Base-by-base conservation (phyloP, 2,113 vertebrate genomes). In the Peromyscus leucopus region DNA sequence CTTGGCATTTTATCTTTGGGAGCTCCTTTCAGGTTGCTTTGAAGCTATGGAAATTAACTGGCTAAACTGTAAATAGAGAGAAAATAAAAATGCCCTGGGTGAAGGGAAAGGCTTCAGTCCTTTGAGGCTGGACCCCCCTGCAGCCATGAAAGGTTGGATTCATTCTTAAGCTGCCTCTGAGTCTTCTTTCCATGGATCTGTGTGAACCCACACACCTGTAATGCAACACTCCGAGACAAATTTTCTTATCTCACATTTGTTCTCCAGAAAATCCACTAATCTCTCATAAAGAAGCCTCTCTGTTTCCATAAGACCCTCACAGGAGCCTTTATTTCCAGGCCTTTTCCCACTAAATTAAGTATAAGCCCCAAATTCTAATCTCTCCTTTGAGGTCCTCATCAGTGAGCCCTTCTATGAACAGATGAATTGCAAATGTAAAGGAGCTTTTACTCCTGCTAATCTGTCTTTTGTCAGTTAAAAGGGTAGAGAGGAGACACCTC, bases 381-480 rank as follows among this genome's bases (percentile, higher is more conserved):
- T 94, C 19, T 39, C 24, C 39, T 91, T 61, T 89, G 63, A 72
- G 46, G 59, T 91, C 65, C 55, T 55, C 33, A 90, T 65, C 42
- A 75, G 16, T 3, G 28, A 84, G 15, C 31, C 46, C 39, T 55
- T 28, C 2, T 59, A 22, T 3, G 12, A 74, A 59, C 12, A 76
- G 16, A 22, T 16, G 22, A 19, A 24, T 48, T 59, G 39, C 16
- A 86, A 28, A 55, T 2, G 0, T 36, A 91, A 95, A 22, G 65
- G 39, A 33, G 51, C 33, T 76, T 91, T 82, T 90, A 46, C 36
- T 65, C 75, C n/a, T 65, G n/a, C 9, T 63, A 33, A 48, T 24
- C 31, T 82, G 10, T 65, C 48, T 96, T 88, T 87, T 76, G 36
- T 91, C 22, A 76, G 19, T 82, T 96, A 59, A 78, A 21, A 55